Conservation (phyloP, 2,113 vertebrate species). For the Cacatua alba region DNA sequence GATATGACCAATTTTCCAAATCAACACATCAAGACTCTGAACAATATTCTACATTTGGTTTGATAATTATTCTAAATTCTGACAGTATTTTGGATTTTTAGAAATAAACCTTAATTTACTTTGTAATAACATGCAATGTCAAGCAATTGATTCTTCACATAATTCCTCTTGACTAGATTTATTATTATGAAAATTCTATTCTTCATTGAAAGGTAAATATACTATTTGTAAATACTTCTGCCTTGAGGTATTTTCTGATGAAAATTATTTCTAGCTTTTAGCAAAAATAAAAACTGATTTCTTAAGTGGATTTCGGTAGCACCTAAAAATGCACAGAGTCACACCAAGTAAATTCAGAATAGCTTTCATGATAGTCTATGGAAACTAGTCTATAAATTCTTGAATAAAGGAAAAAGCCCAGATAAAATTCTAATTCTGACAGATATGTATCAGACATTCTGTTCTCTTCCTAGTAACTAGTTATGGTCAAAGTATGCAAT, state of each 20-base stretch:
- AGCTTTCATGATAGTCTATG: neutral
- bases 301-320: neutral
- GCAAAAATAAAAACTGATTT: neutral
- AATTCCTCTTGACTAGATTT: neutral
- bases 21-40: neutral
- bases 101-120: neutral
- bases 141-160: neutral
- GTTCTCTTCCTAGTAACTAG: slow-evolving; percentile 10
- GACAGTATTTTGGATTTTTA: neutral
- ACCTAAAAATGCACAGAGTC: neutral
- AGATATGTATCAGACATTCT: neutral
- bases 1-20: neutral
- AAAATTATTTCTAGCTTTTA: neutral
- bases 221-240: neutral
- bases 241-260: neutral
- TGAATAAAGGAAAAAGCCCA: neutral
- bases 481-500: neutral
- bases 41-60: neutral
- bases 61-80: neutral
- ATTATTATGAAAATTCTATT: neutral
- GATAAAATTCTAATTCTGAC: slow-evolving; percentile 13
- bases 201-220: neutral
- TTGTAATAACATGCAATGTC: neutral
- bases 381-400: neutral
- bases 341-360: neutral